These are phyloP conservation scores for Coelinius sp. DNA, from an alignment of 2,888 invertebrate species.

Conservation along the genomic window DNA sequence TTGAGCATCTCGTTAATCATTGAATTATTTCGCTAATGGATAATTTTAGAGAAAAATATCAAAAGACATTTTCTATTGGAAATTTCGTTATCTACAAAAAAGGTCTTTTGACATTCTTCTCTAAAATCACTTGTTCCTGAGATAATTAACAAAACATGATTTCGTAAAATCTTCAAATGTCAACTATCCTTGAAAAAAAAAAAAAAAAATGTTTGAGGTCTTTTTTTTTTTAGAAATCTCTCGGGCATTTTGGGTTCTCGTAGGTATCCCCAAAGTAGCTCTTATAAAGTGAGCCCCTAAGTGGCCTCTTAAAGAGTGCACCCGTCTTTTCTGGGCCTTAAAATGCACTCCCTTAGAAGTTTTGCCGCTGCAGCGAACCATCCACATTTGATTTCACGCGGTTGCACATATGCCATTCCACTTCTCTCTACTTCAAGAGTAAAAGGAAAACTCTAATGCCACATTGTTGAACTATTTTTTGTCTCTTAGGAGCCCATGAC, in stretches of 20 bases:
- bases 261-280: constrained; percentile 42
- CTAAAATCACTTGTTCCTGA: too few species aligned
- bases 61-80: too few species aligned
- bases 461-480: constrained; percentile 25
- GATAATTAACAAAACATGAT: not conserved
- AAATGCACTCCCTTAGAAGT: constrained; percentile 42
- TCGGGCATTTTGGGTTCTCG: constrained; percentile 32
- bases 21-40: not conserved
- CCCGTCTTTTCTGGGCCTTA: constrained; percentile 50
- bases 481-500: constrained; percentile 93
- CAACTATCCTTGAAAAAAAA: not conserved
- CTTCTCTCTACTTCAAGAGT: not conserved
- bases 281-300: constrained; percentile 56
- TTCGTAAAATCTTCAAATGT: not conserved
- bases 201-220: not conserved
- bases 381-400: constrained; percentile 49
- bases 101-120: too few species aligned
- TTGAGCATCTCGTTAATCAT: too few species aligned
- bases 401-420: constrained; percentile 31
- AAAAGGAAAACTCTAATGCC: constrained; percentile 7
- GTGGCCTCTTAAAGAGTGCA: constrained; percentile 57
- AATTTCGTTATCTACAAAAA: too few species aligned
- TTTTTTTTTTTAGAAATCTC: constrained; percentile 44
- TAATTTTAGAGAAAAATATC: too few species aligned
- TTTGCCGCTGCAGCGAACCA: constrained; percentile 33